These are phyloP conservation scores for Mixornis gularis DNA, from an alignment of 2,113 vertebrate genomes.

Conservation along the genomic window DNA sequence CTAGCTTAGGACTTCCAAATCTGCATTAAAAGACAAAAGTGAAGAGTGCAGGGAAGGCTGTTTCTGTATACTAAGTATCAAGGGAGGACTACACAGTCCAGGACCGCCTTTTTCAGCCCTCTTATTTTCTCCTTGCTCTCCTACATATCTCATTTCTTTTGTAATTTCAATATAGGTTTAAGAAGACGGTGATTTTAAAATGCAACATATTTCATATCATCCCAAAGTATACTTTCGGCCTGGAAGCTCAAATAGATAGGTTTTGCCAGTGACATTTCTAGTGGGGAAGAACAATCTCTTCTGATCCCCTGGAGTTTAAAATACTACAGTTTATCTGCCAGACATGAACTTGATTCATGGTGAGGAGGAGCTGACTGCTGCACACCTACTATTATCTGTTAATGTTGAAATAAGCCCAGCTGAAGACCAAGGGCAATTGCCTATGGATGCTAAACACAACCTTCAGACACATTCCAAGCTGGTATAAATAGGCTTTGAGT, in stretches of 20 bases:
- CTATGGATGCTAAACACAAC: not conserved
- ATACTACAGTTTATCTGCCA: not conserved
- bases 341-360: not conserved
- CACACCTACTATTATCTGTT: not conserved
- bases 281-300: not conserved
- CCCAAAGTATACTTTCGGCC: not conserved
- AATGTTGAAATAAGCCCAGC: not conserved
- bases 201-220: not conserved
- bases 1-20: not conserved
- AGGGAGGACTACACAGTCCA: not conserved
- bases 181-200: not conserved
- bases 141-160: not conserved
- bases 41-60: not conserved
- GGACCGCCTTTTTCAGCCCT: not conserved
- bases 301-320: not conserved
- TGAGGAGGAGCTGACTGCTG: not conserved
- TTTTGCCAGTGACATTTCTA: not conserved
- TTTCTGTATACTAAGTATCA: not conserved
- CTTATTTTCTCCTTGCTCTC: not conserved
- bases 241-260: not conserved
- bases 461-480: not conserved
- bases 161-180: not conserved
- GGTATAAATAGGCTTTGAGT: not conserved
- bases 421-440: not conserved
- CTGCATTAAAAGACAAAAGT: not conserved